phyloP scores from a whole-genome alignment of 2,113 vertebrate species.

The Hiodon alosoides region DNA sequence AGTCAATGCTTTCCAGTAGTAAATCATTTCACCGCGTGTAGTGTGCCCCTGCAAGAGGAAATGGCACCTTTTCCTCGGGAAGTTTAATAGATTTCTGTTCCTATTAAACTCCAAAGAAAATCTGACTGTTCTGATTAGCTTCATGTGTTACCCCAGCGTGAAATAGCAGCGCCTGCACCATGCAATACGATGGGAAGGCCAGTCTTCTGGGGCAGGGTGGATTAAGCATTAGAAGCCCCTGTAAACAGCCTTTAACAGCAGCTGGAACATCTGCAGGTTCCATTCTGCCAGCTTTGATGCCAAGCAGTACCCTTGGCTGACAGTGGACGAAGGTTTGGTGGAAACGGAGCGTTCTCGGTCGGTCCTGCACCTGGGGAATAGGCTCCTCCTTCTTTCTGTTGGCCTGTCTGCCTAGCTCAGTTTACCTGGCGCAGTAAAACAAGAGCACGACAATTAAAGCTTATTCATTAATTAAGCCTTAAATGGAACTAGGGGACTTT shows the following conservation, averaged over 20 bases:
- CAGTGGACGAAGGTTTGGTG: slow-evolving; percentile 74
- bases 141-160: slow-evolving; percentile 29
- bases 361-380: slow-evolving; percentile 41
- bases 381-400: too few species aligned
- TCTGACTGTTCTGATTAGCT: background rate
- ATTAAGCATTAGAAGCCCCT: slow-evolving; percentile 76
- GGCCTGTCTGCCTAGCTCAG: too few species aligned
- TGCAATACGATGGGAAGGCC: slow-evolving; percentile 17
- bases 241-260: slow-evolving; percentile 84
- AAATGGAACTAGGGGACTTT: too few species aligned
- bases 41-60: slow-evolving; percentile 43
- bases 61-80: slow-evolving; percentile 1
- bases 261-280: slow-evolving; percentile 31
- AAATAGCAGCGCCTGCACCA: slow-evolving; percentile 63
- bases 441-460: too few species aligned
- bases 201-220: too few species aligned
- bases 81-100: slow-evolving; percentile 14
- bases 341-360: slow-evolving; percentile 58
- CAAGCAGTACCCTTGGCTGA: slow-evolving; percentile 57
- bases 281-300: slow-evolving; percentile 70
- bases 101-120: slow-evolving; percentile 36
- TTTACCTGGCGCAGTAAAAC: too few species aligned
- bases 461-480: too few species aligned
- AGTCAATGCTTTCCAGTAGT: slow-evolving; percentile 54
- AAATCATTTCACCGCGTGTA: slow-evolving; percentile 46